Percentiles rank a stretch among this genome's conserved stretches.
Conservation (phyloP, 92 coral and sea anemone genomes). For the Porites rus region DNA sequence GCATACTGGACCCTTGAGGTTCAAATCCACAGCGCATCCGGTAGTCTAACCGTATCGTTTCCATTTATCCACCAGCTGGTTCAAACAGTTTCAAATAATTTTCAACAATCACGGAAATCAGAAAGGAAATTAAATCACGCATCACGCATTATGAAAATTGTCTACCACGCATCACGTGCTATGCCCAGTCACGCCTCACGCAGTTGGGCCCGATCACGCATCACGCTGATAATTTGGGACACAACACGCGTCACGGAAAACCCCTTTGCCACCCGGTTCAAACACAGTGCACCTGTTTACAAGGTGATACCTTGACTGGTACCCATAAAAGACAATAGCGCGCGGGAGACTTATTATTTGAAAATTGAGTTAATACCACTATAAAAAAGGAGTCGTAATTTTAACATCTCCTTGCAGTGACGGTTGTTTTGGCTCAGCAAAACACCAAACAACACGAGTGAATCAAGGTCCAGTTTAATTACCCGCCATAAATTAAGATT, state of each 20-base stretch:
- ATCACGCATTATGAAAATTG: not conserved
- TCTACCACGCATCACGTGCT: not conserved
- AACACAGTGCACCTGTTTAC: slow-evolving; percentile 15
- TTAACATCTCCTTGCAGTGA: not conserved
- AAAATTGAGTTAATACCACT: not conserved
- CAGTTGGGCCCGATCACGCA: no score
- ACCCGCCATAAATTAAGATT: no score
- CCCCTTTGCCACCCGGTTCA: not conserved
- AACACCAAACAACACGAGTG: not conserved
- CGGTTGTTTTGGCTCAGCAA: not conserved
- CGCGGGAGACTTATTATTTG: not conserved
- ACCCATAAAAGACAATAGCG: not conserved
- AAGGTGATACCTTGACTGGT: not conserved
- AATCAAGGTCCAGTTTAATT: no score
- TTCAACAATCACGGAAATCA: no score
- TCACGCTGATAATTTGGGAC: no score
- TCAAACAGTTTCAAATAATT: no score
- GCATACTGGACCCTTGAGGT: no score
- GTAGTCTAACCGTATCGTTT: no score
- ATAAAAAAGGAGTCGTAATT: not conserved
- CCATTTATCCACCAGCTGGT: no score
- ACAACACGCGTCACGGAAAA: no score
- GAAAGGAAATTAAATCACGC: no score
- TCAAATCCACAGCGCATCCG: no score
- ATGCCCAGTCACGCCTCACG: not conserved